Evolutionary conservation across 2,113 vertebrate species (phyloP).

Genomic region (Gasterosteus aculeatus): DNA sequence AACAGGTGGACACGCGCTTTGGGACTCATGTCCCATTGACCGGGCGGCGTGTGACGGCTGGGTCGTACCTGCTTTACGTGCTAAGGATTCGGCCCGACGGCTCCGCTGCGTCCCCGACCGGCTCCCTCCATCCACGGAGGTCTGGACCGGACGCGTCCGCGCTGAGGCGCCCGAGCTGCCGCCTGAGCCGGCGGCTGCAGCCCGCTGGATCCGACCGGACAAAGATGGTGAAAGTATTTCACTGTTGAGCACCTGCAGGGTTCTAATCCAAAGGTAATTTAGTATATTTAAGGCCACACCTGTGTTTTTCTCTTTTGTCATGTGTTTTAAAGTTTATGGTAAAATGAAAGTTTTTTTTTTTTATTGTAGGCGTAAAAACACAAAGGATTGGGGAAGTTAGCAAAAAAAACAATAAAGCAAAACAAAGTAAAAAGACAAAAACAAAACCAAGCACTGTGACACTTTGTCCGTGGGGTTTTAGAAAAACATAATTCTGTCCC

Average conservation of each 20-base stretch:
- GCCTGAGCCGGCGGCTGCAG: conserved; percentile 45
- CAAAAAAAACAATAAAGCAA: not conserved
- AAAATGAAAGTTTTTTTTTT: not conserved
- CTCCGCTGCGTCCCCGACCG: conserved; percentile 35
- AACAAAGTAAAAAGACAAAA: not conserved
- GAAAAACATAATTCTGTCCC: not conserved
- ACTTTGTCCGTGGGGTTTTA: not conserved
- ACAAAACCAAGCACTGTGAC: not conserved
- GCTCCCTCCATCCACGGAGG: conserved; percentile 56
- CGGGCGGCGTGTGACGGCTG: fast-evolving
- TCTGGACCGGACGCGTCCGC: conserved; percentile 30
- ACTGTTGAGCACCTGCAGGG: no score
- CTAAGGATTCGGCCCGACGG: conserved; percentile 27
- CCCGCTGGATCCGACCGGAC: not conserved
- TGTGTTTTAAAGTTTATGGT: not conserved
- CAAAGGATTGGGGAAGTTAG: not conserved
- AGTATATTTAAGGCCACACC: not conserved
- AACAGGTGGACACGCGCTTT: not conserved
- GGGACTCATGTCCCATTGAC: fast-evolving
- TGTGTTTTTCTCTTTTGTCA: not conserved
- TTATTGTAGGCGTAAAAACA: not conserved
- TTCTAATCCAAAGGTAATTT: not conserved
- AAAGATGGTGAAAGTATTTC: no score
- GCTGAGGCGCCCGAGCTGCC: conserved; percentile 55
- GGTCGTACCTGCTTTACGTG: conserved; percentile 39